These are phyloP conservation scores for Myotis lucifugus DNA, from an alignment of 2,113 vertebrate genomes.

Conservation along the genomic window DNA sequence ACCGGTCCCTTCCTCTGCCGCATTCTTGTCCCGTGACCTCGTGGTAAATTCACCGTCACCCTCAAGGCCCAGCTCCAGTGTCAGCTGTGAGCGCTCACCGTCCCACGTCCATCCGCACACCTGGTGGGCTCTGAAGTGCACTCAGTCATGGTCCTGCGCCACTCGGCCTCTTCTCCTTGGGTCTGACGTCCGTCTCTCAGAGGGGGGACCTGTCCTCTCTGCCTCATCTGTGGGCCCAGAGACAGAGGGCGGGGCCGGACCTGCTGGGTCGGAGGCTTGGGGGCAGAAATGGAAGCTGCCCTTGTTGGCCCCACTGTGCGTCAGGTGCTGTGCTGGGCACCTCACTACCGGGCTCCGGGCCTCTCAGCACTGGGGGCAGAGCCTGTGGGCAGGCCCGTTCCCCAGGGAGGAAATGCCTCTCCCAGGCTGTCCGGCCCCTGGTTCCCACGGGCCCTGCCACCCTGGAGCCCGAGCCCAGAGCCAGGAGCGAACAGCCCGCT, in stretches of 20 bases:
- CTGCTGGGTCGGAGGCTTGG: background rate
- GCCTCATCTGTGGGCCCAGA: background rate
- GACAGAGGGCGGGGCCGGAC: rapidly evolving
- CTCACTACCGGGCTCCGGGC: background rate
- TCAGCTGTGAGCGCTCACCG: background rate
- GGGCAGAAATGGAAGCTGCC: background rate
- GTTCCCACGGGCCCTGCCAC: background rate
- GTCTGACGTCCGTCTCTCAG: background rate
- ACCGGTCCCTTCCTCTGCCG: background rate
- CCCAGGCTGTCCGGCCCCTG: background rate
- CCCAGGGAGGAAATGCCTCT: background rate
- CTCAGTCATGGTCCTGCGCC: background rate
- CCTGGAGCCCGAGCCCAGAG: rapidly evolving
- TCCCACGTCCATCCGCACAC: rapidly evolving
- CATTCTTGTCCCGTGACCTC: background rate
- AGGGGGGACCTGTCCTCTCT: background rate
- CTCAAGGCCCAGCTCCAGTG: background rate
- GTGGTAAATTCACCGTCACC: background rate
- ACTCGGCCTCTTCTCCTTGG: background rate
- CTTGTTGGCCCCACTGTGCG: too few relatives aligned
- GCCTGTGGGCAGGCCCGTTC: background rate
- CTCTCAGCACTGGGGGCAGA: background rate
- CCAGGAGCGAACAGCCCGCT: background rate
- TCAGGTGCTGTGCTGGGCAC: background rate
- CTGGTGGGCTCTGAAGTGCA: background rate